Evolutionary conservation across 2,113 vertebrate species (phyloP), one percentile per base, ranked within the genome.

Genomic region (Sceloporus tristichus): DNA sequence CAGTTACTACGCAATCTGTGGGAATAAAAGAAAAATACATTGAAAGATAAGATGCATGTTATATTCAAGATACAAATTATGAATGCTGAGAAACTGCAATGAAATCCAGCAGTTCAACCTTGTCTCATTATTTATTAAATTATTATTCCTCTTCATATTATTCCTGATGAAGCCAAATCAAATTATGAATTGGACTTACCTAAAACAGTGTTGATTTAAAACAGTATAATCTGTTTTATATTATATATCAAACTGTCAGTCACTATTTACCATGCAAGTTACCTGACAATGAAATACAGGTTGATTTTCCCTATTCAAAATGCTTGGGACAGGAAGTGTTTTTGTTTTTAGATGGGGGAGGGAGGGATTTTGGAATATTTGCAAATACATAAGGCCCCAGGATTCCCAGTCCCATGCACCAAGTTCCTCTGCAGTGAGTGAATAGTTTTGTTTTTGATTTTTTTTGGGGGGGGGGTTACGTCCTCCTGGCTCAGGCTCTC

Each of bases 1-100:
- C 94, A 0, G 98, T 99, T 89, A 98, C 23, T 0, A 93, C 88
- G 90, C 94, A 97, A 16, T 97, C 99, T 99, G 95, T 42, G 25
- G 42, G 77, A 79, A 91, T 25, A 91, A 59, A 54, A 65, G 29
- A 78, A 53, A n/a, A 34, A 25, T 25, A 53, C 19, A 68, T 79
- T 27, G 56, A 74, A 83, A 79, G 29, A 87, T 62, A 2, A 79
- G 34, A 82, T 56, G 80, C 71, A 23, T 56, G 80, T n/a, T 87
- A 2, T 53, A 70, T 48, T 65, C 19, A 2, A 82, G 21, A 85
- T 74, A 88, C 76, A 87, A 29, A 40, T 85, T 53, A 27, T 21
- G 76, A 23, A 66, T 77, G 9, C 65, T 93, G 86, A 91, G 79
- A 88, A 74, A 86, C 21, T 77, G 11, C 0, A 70, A 2, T 1